phyloP scores from a whole-genome alignment of 2,888 invertebrate genomes.

The Drosophila formosana region DNA sequence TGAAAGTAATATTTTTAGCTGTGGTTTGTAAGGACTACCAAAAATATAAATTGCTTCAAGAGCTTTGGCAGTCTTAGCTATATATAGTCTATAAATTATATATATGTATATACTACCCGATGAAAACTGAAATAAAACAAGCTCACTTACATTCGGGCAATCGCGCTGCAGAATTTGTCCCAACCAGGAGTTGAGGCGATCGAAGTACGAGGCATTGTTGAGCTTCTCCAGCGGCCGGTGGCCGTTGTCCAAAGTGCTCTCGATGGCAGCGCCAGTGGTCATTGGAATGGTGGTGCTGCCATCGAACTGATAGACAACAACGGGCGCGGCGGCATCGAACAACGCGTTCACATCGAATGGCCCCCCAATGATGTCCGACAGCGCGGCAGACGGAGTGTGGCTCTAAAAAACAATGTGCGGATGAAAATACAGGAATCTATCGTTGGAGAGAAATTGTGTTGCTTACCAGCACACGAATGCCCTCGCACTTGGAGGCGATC shows the following conservation, averaged over 20 bases:
- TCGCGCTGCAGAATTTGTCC: constrained; percentile 95
- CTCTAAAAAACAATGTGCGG: constrained; percentile 86
- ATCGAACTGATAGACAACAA: constrained; percentile 95
- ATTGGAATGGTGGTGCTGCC: constrained; percentile 78
- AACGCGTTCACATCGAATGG: constrained; percentile 88
- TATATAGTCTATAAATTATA: too few relatives aligned
- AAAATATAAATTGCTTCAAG: too few relatives aligned
- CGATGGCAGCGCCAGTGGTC: constrained; percentile 31
- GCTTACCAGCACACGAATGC: constrained; percentile 89
- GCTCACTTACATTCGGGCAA: constrained; percentile 88
- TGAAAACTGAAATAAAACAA: not conserved
- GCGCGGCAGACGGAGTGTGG: constrained; percentile 89
- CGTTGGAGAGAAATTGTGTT: not conserved
- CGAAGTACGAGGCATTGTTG: constrained; percentile 89
- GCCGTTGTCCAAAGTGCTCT: constrained; percentile 44
- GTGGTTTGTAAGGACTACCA: too few relatives aligned
- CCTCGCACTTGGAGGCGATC: constrained; percentile 87
- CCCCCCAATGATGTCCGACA: constrained; percentile 88
- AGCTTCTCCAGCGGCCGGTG: constrained; percentile 83
- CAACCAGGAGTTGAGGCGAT: constrained; percentile 95
- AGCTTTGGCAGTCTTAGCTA: too few relatives aligned
- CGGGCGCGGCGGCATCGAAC: constrained; percentile 92
- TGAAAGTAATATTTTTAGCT: too few relatives aligned
- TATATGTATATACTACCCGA: too few relatives aligned
- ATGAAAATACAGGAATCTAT: not conserved